These are phyloP conservation scores for Sorex maritimensis DNA, from an alignment of 2,797 vertebrate species.

Conservation along the genomic window DNA sequence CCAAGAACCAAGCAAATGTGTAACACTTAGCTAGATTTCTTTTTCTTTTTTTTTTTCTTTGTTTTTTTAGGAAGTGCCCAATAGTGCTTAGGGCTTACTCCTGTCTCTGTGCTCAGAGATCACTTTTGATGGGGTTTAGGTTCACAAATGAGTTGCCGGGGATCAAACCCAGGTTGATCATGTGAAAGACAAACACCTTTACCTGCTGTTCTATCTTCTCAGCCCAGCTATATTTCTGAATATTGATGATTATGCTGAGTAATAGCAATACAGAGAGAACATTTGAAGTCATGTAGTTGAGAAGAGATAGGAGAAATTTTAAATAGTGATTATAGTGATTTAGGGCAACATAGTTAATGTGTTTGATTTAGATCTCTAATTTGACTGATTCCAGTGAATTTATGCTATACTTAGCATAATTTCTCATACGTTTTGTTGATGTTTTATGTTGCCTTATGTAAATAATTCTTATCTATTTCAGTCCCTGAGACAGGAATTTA, in stretches of 20 bases:
- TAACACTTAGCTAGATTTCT: constrained; percentile 14
- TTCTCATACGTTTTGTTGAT: neutral
- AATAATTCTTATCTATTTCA: neutral
- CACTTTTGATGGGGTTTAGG: too few relatives aligned
- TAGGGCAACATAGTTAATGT: neutral
- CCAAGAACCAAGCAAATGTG: constrained; percentile 28
- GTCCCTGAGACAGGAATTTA: neutral
- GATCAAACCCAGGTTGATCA: too few relatives aligned
- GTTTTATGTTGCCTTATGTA: neutral
- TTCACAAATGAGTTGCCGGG: too few relatives aligned
- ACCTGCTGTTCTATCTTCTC: too few relatives aligned
- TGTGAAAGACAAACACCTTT: too few relatives aligned
- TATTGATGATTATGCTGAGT: constrained; percentile 69
- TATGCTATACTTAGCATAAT: neutral
- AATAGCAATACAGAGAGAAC: neutral
- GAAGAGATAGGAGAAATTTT: neutral
- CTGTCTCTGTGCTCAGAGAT: too few relatives aligned
- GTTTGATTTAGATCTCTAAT: neutral
- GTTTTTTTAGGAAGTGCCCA: too few relatives aligned
- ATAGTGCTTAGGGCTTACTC: too few relatives aligned
- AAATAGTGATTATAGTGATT: neutral
- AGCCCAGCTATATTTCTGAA: constrained; percentile 41
- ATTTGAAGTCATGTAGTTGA: too few relatives aligned
- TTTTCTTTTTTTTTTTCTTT: too few relatives aligned
- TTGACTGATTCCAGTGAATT: neutral